phyloP scores from a whole-genome alignment of 2,113 vertebrate species.

The Plectropomus leopardus region DNA sequence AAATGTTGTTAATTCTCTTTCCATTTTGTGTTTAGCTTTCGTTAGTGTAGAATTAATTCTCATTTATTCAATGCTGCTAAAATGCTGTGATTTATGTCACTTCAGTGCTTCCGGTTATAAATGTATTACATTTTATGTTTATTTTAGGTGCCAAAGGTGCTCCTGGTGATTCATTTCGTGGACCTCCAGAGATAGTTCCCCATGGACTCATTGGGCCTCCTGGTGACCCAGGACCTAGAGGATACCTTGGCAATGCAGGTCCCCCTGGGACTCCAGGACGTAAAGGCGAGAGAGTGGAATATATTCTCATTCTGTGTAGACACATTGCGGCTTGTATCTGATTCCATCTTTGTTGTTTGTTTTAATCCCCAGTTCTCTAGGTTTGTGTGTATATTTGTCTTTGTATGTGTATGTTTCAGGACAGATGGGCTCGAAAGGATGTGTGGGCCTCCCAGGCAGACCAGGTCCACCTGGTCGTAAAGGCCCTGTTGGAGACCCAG shows the following conservation, averaged over 20 bases:
- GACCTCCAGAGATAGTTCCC: accelerated
- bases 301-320: background rate
- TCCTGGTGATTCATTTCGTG: conserved; percentile 25
- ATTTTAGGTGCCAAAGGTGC: conserved; percentile 64
- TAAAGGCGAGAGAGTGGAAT: conserved; percentile 56
- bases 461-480: conserved; percentile 52
- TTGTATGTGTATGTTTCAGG: conserved; percentile 47
- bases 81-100: background rate
- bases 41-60: background rate
- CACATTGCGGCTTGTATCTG: background rate
- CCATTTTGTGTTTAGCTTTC: background rate
- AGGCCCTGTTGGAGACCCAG: conserved; percentile 64
- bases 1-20: no score
- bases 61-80: background rate
- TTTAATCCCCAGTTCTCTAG: background rate
- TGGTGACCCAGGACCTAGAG: conserved; percentile 47
- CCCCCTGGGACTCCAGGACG: conserved; percentile 58
- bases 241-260: conserved; percentile 50
- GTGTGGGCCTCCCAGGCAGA: conserved; percentile 36
- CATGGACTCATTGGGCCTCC: conserved; percentile 31
- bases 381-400: background rate
- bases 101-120: background rate
- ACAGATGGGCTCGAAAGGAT: conserved; percentile 55
- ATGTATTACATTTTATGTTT: background rate
- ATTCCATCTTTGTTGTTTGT: background rate